These are phyloP conservation scores for Pentamera pediparva DNA, from an alignment of 53 echinoderm and acorn worm species.

Conservation along the genomic window DNA sequence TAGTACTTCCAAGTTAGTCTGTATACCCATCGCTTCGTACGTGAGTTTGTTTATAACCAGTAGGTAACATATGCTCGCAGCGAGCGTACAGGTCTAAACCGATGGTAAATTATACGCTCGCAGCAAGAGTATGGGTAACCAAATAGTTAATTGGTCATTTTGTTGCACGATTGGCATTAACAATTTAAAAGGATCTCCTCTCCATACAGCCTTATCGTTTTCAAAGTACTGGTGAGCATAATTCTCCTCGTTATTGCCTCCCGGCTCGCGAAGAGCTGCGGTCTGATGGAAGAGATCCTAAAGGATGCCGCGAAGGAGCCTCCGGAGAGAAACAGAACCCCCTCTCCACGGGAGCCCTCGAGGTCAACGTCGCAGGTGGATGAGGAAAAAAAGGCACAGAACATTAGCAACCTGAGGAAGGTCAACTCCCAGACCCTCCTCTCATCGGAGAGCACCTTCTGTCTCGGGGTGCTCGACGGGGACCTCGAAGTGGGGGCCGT, in stretches of 20 bases:
- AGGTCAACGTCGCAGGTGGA: slow-evolving; percentile 18
- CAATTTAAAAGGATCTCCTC: too few relatives aligned
- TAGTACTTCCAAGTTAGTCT: too few relatives aligned
- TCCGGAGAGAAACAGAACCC: neutral
- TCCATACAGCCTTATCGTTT: slow-evolving; percentile 57
- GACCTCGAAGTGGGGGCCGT: slow-evolving; percentile 26
- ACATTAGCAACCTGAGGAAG: slow-evolving; percentile 6
- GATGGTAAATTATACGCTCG: too few relatives aligned
- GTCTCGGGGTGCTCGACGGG: slow-evolving; percentile 6
- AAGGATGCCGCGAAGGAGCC: neutral
- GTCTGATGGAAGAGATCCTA: slow-evolving; percentile 39
- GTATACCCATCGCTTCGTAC: too few relatives aligned
- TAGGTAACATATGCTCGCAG: too few relatives aligned
- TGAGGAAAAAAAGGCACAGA: slow-evolving; percentile 1
- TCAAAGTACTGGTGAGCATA: slow-evolving; percentile 82
- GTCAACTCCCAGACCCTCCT: slow-evolving; percentile 30
- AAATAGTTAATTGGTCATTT: too few relatives aligned
- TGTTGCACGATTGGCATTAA: too few relatives aligned
- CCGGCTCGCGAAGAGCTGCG: slow-evolving; percentile 50
- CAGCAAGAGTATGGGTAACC: too few relatives aligned
- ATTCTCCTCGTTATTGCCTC: slow-evolving; percentile 75
- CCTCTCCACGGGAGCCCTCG: slow-evolving; percentile 12
- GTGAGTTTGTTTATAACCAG: too few relatives aligned
- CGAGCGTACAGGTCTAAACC: too few relatives aligned
- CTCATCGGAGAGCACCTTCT: slow-evolving; percentile 46